Base-by-base conservation (phyloP, 2,113 vertebrate genomes). In the Dipodomys spectabilis region DNA sequence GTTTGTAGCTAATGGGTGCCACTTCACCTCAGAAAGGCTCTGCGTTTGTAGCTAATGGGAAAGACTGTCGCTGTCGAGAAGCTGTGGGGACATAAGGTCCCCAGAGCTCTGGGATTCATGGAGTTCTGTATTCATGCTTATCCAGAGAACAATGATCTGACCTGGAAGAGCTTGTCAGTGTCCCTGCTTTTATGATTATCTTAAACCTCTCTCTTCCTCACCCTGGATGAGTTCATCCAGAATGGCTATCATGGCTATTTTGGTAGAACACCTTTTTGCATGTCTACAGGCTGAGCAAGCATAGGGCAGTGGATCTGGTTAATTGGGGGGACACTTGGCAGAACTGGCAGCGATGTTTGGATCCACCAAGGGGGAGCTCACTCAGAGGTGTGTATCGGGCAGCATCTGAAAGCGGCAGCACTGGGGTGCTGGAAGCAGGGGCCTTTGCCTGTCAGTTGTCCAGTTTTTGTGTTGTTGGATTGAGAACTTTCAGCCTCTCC, bases 401-500 rank as follows among this genome's bases (percentile, higher is more conserved):
- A 32, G 16, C 20, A 23, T 53, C 4, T 6, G 65, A 82, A 75
- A 12, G n/a, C n/a, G 65, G 13, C 32, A 32, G 79, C 23, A 30
- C 30, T 32, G 12, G 45, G 30, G 39, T 15, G 13, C 62, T 68
- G 16, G 19, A 57, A 91, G n/a, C 19, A 32, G 30, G 23, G n/a
- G 6, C 16, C 12, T 86, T 65, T 89, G 49, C 81, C 89, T 53
- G 72, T 25, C 16, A 39, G 0, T 64, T 65, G 22, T 86, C 45
- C 78, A 78, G 60, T 44, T 91, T 93, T 81, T 74, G 30, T 90
- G 57, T 49, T 73, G 20, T 22, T 39, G 68, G 49, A 82, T 49
- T 83, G 80, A 87, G 89, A 87, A 62, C 62, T 92, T 73, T 86
- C 30, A 27, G 30, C 39, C 2, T 84, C 81, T 82, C 2, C 64